Percentiles rank a stretch among this genome's conserved stretches.
phyloP scores from a whole-genome alignment of 2,888 invertebrate genomes.

The Tanytarsus gracilentus region DNA sequence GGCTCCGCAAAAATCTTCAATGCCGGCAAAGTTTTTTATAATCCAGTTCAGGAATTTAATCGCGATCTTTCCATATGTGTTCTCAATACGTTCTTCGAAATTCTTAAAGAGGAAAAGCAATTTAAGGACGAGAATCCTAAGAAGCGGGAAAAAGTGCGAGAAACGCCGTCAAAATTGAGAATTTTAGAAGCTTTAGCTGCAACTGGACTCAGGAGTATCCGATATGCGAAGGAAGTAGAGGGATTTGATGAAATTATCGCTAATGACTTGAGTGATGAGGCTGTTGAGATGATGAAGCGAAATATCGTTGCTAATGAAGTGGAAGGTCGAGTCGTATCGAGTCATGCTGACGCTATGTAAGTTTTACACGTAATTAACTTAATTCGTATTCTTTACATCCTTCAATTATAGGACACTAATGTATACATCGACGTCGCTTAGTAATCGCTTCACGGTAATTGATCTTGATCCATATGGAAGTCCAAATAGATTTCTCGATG shows the following conservation, averaged over 20 bases:
- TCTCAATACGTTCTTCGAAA: constrained; percentile 55
- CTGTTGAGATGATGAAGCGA: constrained; percentile 74
- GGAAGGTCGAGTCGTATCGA: constrained; percentile 60
- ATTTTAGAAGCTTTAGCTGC: constrained; percentile 93
- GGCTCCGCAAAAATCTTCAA: constrained; percentile 70
- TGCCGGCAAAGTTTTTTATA: constrained; percentile 84
- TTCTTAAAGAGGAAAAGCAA: constrained; percentile 40
- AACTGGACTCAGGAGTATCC: constrained; percentile 87
- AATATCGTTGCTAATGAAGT: constrained; percentile 74
- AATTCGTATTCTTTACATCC: not conserved
- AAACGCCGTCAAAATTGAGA: constrained; percentile 44
- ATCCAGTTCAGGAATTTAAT: constrained; percentile 98
- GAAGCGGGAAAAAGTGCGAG: not conserved
- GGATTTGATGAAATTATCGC: constrained; percentile 75
- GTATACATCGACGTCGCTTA: constrained; percentile 61
- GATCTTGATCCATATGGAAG: constrained; percentile 98
- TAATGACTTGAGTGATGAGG: constrained; percentile 78
- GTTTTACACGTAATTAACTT: constrained; percentile 33
- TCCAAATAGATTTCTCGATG: constrained; percentile 83
- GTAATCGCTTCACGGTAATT: constrained; percentile 72
- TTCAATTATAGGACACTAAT: constrained; percentile 62
- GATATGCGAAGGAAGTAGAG: constrained; percentile 90
- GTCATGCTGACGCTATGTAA: constrained; percentile 83
- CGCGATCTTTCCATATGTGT: constrained; percentile 81
- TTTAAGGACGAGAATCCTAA: constrained; percentile 31